phyloP scores from a whole-genome alignment of 2,797 vertebrate species.

The Mus minutoides region DNA sequence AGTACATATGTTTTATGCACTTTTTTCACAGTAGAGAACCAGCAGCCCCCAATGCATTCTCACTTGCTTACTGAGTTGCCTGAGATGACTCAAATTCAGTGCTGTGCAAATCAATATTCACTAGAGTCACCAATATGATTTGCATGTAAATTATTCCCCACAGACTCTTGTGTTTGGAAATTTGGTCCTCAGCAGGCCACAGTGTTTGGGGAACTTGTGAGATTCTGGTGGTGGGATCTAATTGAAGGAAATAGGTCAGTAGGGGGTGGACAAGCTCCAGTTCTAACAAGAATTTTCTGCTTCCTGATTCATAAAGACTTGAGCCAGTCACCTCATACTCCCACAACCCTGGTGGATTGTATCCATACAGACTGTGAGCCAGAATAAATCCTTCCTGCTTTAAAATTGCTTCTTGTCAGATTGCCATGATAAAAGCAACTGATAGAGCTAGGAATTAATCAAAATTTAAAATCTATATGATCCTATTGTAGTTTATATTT shows the following conservation, averaged over 20 bases:
- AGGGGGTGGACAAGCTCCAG: too few relatives aligned
- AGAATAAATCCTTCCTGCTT: not conserved
- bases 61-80: slow-evolving; percentile 15
- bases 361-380: not conserved
- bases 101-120: not conserved
- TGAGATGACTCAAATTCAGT: not conserved
- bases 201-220: not conserved
- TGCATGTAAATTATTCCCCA: not conserved
- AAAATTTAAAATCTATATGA: not conserved
- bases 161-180: not conserved
- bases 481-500: not conserved
- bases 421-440: not conserved
- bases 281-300: not conserved
- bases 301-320: not conserved
- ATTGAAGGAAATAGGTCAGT: not conserved
- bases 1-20: too few relatives aligned
- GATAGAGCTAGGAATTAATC: not conserved
- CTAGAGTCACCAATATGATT: not conserved
- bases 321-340: not conserved
- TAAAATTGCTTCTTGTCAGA: not conserved
- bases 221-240: not conserved
- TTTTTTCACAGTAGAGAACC: slow-evolving; percentile 29
- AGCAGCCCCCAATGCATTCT: not conserved
- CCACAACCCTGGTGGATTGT: not conserved
- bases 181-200: not conserved